phyloP scores from a whole-genome alignment of 2,888 invertebrate genomes.

The Diarsia rubi region DNA sequence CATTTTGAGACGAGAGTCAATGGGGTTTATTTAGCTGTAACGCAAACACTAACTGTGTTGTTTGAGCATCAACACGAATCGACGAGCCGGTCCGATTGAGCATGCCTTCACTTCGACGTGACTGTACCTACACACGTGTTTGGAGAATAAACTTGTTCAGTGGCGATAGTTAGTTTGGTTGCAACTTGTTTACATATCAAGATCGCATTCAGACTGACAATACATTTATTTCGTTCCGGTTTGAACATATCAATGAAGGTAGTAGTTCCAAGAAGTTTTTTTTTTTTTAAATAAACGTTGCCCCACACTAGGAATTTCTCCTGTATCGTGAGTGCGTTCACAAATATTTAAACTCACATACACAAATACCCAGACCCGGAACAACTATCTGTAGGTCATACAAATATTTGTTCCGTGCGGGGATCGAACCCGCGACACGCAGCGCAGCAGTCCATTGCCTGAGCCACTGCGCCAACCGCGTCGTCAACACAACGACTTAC shows the following conservation, averaged over 20 bases:
- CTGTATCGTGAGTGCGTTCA: too few relatives aligned
- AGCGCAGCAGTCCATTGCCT: too few relatives aligned
- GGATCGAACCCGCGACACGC: too few relatives aligned
- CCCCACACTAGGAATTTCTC: too few relatives aligned
- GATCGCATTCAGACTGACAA: conserved; percentile 76
- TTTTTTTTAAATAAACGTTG: too few relatives aligned
- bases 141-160: conserved; percentile 85
- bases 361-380: too few relatives aligned
- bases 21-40: conserved; percentile 51
- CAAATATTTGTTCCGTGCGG: too few relatives aligned
- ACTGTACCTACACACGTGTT: conserved; percentile 71
- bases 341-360: too few relatives aligned
- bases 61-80: conserved; percentile 55
- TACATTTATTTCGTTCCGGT: conserved; percentile 75
- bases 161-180: conserved; percentile 78
- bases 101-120: conserved; percentile 46
- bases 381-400: too few relatives aligned
- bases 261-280: not conserved
- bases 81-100: conserved; percentile 55
- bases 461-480: too few relatives aligned
- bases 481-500: too few relatives aligned
- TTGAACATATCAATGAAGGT: conserved; percentile 6
- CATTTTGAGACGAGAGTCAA: conserved; percentile 53
- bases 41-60: conserved; percentile 49
- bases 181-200: conserved; percentile 83